Evolutionary conservation across 2,888 invertebrate genomes (phyloP), one percentile per base, ranked within the genome.

Genomic region (Pterostichus madidus): DNA sequence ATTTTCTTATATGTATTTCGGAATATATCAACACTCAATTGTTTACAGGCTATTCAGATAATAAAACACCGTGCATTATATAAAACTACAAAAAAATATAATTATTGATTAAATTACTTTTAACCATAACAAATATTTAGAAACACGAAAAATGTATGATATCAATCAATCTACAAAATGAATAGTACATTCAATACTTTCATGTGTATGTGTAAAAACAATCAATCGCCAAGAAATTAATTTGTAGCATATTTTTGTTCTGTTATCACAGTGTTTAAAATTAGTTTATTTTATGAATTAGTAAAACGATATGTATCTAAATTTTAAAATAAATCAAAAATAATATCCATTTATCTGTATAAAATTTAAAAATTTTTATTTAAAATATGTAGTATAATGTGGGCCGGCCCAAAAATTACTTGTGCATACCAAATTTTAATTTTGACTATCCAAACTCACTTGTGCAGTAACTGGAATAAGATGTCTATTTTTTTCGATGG

Each of bases 401-500:
- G 77, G 56, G 77, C 77, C 77, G 77, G 35, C 77, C 77, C 77
- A 77, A 17, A 5, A 56, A 77, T 77, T 77, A 52, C 73, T 61
- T 35, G 56, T 56, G 39, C 56, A 56, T 2, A 77, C 53, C 53
- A 77, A 73, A 75, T 7, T 52, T 17, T 75, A 75, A 53, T 81
- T 73, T 80, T 64, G 52, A 59, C 4, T 39, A 15, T 46, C 31
- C 17, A 73, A 75, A 75, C 81, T 81, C 81, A 81, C 81, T 81
- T 81, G 73, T 81, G 81, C 32, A 44, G 73, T 7, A 44, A 75
- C 73, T 32, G 56, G 81, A 2, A 39, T 56, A 77, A 10, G 77
- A 46, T 75, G 56, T 73, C 73, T 75, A 75, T 81, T 73, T 81
- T 75, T 81, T 59, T 71, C 75, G 53, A 75, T 49, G 3, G 81